Evolutionary conservation across 2,888 invertebrate species (phyloP).

Genomic region (Tupiocoris notatus): DNA sequence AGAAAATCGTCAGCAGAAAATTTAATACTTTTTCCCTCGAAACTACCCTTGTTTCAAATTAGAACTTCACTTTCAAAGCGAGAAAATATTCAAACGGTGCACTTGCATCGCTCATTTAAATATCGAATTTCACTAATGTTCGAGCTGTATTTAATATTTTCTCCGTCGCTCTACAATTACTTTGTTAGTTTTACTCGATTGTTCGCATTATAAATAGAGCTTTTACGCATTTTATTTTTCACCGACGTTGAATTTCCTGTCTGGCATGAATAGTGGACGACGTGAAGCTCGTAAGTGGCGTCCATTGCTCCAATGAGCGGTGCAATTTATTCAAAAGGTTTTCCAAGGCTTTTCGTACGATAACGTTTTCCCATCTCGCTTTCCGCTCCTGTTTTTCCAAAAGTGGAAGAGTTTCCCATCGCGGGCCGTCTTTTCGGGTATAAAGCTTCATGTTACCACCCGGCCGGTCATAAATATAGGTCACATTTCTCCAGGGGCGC

Average conservation of each 20-base stretch:
- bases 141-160: too few relatives aligned
- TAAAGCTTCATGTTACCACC: neutral
- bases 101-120: too few relatives aligned
- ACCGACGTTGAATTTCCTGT: neutral
- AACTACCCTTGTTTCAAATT: too few relatives aligned
- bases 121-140: too few relatives aligned
- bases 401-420: neutral
- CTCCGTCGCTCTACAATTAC: neutral
- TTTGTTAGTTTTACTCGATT: neutral
- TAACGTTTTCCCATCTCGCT: neutral
- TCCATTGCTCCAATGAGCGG: neutral
- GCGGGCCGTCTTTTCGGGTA: neutral
- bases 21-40: too few relatives aligned
- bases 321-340: neutral
- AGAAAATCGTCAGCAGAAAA: too few relatives aligned
- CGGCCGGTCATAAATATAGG: neutral
- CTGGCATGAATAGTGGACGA: neutral
- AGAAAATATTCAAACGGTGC: too few relatives aligned
- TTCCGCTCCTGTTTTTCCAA: neutral
- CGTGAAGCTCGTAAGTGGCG: neutral
- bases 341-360: neutral
- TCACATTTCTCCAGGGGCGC: neutral
- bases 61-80: too few relatives aligned
- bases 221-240: neutral
- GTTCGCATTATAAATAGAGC: neutral